Evolutionary conservation across 2,888 invertebrate species (phyloP), one percentile per base, ranked within the genome.

Genomic region (Cheilosia vernalis): DNA sequence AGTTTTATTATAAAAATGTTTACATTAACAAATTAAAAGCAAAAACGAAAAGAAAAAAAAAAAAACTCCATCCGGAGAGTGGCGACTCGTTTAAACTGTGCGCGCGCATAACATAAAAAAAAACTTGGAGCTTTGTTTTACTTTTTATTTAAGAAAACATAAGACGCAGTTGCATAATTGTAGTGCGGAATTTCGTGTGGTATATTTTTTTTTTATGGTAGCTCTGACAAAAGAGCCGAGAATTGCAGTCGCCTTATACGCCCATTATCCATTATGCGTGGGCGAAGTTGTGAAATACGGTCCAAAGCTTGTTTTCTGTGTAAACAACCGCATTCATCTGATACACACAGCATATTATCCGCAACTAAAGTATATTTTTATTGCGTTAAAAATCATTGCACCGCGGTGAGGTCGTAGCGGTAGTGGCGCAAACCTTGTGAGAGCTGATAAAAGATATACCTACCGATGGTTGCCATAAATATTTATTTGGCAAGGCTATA

Each of bases 11-110:
- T 51, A 5, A 72, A 69, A 51, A 33, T 64, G 64, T 72, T 79
- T 72, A 60, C 72, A 47, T 60, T 33, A 72, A 72, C 58, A 72
- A 51, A 64, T 58, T 72, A 53, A 79, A 77, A 56, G 49, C 56
- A 37, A 40, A 58, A 44, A 6, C 0, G n/a, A n/a, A n/a, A n/a
- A n/a, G n/a, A 44, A 17, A 44, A 44, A 42, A n/a, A 42, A 44
- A n/a, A 42, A 44, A 44, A 17, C n/a, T 17, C 30, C 40, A 40
- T 27, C 40, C 24, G 30, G 5, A 24, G 49, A 27, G 13, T 13
- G 19, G 19, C 10, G 7, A n/a, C 6, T 19, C 17, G 37, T 37
- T 56, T 17, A 47, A 56, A 9, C 33, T 19, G 30, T 56, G 15
- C 9, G 4, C 33, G 15, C 15, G 19, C 37, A 19, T 21, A 2